Percentiles rank a stretch among this genome's conserved stretches.
These are phyloP conservation scores for Penaeus vannamei DNA, from an alignment of 1,140 invertebrate species.

Conservation along the genomic window DNA sequence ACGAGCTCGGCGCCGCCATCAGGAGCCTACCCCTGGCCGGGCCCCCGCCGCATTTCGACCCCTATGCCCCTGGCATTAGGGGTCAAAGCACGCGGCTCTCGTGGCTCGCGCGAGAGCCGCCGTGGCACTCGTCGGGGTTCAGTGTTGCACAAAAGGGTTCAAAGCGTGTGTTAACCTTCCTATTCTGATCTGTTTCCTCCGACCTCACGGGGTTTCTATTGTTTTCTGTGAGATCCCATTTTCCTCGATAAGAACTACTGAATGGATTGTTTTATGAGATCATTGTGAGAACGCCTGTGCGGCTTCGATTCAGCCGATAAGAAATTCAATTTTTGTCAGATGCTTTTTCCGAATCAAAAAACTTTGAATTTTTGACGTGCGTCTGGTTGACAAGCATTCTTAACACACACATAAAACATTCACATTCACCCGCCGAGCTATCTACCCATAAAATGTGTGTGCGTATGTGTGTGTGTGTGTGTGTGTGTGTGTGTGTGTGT, in stretches of 20 bases:
- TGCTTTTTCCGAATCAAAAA: too few relatives aligned
- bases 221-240: slow-evolving; percentile 33
- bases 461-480: too few relatives aligned
- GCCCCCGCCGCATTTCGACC: background rate
- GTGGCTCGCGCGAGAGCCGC: background rate
- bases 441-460: too few relatives aligned
- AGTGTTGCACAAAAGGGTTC: slow-evolving; percentile 35
- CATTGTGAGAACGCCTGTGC: too few relatives aligned
- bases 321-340: too few relatives aligned
- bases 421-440: too few relatives aligned
- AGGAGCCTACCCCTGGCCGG: background rate
- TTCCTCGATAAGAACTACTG: slow-evolving; percentile 1
- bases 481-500: too few relatives aligned
- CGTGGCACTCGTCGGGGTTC: background rate
- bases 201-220: slow-evolving; percentile 14
- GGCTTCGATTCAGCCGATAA: too few relatives aligned
- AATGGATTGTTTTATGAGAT: slow-evolving; percentile 16
- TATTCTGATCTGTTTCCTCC: slow-evolving; percentile 32
- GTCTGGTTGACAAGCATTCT: too few relatives aligned
- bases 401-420: too few relatives aligned
- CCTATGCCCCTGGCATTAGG: background rate
- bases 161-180: slow-evolving; percentile 22
- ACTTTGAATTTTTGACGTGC: too few relatives aligned
- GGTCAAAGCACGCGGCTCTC: background rate
- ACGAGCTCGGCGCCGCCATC: slow-evolving; percentile 1